Evolutionary conservation across 2,113 vertebrate species (phyloP).

Genomic region (Tor tambroides): DNA sequence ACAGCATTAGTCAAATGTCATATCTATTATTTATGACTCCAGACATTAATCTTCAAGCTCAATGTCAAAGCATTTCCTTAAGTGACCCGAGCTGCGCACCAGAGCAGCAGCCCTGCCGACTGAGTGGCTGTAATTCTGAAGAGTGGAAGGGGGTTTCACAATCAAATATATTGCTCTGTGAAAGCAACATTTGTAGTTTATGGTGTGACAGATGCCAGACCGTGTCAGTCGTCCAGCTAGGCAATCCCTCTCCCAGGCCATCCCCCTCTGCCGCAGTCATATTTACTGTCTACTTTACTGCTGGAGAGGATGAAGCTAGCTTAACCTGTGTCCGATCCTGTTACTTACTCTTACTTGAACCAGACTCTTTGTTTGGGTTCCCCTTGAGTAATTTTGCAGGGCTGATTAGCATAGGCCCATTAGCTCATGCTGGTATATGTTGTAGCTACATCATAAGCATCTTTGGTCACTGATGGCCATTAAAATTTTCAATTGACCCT

Average conservation of each 20-base stretch:
- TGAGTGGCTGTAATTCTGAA: constrained; percentile 44
- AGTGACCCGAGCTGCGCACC: constrained; percentile 40
- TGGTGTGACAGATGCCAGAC: constrained; percentile 45
- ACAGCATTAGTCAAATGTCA: constrained; percentile 49
- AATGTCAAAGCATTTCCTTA: constrained; percentile 44
- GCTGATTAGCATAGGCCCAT: not conserved
- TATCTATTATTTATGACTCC: constrained; percentile 46
- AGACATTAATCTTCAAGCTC: constrained; percentile 50
- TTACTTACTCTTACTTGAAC: constrained; percentile 31
- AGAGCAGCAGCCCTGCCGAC: constrained; percentile 15
- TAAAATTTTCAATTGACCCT: not conserved
- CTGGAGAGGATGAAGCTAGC: constrained; percentile 40
- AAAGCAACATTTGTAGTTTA: constrained; percentile 52
- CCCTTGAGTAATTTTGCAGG: not conserved
- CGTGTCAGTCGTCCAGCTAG: constrained; percentile 51
- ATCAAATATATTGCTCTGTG: constrained; percentile 42
- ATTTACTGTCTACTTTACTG: constrained; percentile 39
- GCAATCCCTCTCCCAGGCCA: constrained; percentile 47
- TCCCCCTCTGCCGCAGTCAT: constrained; percentile 6
- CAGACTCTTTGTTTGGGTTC: constrained; percentile 22
- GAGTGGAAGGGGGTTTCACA: constrained; percentile 44
- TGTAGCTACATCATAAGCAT: not conserved
- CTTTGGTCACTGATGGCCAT: not conserved
- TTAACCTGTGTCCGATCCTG: constrained; percentile 48
- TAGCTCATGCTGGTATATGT: not conserved